Evolutionary conservation across 2,797 vertebrate species (phyloP).

Genomic region (Naso thynnoides): DNA sequence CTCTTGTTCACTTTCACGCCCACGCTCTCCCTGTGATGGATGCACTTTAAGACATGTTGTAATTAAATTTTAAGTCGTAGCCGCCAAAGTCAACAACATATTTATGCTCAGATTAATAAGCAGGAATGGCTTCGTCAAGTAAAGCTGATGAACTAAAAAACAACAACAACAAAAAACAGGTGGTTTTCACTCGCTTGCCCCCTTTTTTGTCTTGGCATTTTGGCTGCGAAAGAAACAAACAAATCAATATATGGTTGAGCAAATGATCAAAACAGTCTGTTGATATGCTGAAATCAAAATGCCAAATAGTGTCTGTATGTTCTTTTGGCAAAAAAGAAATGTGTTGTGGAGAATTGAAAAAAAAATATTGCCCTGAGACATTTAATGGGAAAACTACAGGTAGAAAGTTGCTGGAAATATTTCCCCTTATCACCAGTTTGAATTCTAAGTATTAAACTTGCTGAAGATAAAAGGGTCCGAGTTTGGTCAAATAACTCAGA

Average conservation of each 20-base stretch:
- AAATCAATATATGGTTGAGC: background rate
- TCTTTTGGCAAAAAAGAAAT: background rate
- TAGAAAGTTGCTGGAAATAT: background rate
- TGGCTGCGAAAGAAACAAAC: constrained; percentile 13
- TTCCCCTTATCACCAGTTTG: background rate
- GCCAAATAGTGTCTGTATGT: background rate
- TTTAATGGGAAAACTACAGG: background rate
- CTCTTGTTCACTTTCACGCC: background rate
- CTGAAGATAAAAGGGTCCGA: background rate
- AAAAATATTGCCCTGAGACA: background rate
- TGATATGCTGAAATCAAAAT: constrained; percentile 12
- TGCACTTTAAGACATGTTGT: constrained; percentile 16
- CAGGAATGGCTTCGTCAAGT: constrained; percentile 24
- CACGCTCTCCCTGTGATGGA: background rate
- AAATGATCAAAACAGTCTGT: constrained; percentile 18
- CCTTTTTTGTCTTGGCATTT: constrained; percentile 15
- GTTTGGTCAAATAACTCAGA: background rate
- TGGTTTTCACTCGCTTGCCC: constrained; percentile 17
- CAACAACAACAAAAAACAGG: background rate
- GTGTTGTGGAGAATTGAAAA: background rate
- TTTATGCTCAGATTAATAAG: constrained; percentile 28
- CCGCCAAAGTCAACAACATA: constrained; percentile 34
- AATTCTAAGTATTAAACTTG: background rate
- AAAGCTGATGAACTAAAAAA: constrained; percentile 7
- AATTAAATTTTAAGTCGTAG: constrained; percentile 39